Evolutionary conservation across 1,140 invertebrate species (phyloP).

Genomic region (Forficula auricularia): DNA sequence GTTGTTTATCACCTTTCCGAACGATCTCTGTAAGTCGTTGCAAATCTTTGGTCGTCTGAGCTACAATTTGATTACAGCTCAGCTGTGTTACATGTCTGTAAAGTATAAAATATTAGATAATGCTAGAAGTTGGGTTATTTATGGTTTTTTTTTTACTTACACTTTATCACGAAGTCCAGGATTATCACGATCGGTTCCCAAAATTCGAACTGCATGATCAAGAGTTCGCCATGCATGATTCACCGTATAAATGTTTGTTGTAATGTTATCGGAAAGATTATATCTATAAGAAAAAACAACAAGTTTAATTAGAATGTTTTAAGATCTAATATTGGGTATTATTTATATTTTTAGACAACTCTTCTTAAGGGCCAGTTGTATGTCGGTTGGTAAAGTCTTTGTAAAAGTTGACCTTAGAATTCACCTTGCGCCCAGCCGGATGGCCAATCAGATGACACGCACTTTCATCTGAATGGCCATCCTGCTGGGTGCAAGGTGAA

Average conservation of each 20-base stretch:
- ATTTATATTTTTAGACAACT: no score
- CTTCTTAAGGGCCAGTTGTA: no score
- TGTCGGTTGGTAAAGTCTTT: no score
- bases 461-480: no score
- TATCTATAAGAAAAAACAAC: slow-evolving; percentile 7
- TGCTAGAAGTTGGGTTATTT: no score
- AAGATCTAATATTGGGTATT: background rate
- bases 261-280: slow-evolving; percentile 30
- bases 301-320: background rate
- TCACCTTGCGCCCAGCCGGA: no score
- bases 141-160: slow-evolving; percentile 21
- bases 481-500: no score
- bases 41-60: slow-evolving; percentile 52
- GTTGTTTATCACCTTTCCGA: slow-evolving; percentile 49
- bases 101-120: slow-evolving; percentile 13
- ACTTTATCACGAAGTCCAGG: slow-evolving; percentile 42
- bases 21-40: slow-evolving; percentile 46
- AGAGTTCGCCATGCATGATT: slow-evolving; percentile 48
- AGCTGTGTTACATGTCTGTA: slow-evolving; percentile 59
- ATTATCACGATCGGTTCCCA: slow-evolving; percentile 59
- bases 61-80: slow-evolving; percentile 54
- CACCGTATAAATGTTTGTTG: slow-evolving; percentile 58
- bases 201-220: slow-evolving; percentile 51
- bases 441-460: no score
- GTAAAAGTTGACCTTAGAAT: no score